These are phyloP conservation scores for Druceiella hillmani DNA, from an alignment of 2,888 invertebrate genomes.

Conservation along the genomic window DNA sequence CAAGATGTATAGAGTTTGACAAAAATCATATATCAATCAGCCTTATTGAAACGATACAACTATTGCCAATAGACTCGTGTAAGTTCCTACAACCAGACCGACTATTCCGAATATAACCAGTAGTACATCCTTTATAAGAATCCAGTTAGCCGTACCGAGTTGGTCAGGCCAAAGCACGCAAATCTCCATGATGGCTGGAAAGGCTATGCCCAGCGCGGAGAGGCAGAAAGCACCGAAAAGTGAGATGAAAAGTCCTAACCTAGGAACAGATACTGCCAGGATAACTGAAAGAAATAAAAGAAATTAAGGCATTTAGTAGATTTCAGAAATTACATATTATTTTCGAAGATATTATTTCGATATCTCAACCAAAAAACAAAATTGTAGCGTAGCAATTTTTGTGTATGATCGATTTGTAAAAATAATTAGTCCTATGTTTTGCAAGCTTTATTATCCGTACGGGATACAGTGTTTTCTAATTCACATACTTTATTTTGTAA, in stretches of 20 bases:
- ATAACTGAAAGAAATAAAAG: slow-evolving; percentile 54
- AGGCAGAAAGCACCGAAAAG: slow-evolving; percentile 70
- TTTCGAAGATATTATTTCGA: too few species aligned
- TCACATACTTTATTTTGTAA: too few species aligned
- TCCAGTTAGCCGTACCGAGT: slow-evolving; percentile 40
- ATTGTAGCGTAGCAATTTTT: too few species aligned
- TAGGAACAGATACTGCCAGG: slow-evolving; percentile 63
- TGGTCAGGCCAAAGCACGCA: slow-evolving; percentile 64
- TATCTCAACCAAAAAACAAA: too few species aligned
- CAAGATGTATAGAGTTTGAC: too few species aligned
- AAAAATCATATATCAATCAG: too few species aligned
- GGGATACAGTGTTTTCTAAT: too few species aligned
- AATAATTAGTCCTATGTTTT: too few species aligned
- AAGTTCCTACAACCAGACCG: slow-evolving; percentile 62
- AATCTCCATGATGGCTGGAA: slow-evolving; percentile 69
- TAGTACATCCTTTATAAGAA: slow-evolving; percentile 47
- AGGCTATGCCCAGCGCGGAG: slow-evolving; percentile 66
- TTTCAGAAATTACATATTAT: too few species aligned
- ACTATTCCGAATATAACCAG: slow-evolving; percentile 56
- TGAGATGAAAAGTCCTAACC: slow-evolving; percentile 68
- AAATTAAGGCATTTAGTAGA: not conserved
- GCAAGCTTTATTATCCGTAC: too few species aligned
- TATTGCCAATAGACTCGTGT: slow-evolving; percentile 57
- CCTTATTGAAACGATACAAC: slow-evolving; percentile 31
- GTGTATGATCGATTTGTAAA: too few species aligned